Evolutionary conservation across 2,113 vertebrate genomes (phyloP), one percentile per base, ranked within the genome.

Genomic region (Sclerurus mexicanus): DNA sequence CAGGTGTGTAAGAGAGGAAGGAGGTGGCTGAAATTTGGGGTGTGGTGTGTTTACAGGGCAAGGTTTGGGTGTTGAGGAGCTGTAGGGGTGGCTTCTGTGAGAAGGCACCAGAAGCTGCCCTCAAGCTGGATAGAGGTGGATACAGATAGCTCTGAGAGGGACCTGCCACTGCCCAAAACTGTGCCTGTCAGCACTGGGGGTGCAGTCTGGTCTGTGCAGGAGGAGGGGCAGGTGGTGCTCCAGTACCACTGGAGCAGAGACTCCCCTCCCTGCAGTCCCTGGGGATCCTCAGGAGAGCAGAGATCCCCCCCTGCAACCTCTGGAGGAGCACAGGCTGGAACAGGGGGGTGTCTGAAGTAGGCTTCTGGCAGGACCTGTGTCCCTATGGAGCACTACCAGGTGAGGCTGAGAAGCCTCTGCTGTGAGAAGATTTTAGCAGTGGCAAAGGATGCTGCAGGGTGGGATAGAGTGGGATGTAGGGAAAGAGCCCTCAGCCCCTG

Each of bases 141-240:
- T 31, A 13, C 4, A 55, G 24, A 23, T 22, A 15, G 14, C 23
- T 62, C 47, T 47, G 50, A 14, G 17, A 27, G 22, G 22, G 39
- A 23, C 12, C 31, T 59, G 21, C 17, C 2, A 2, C n/a, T 37
- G 37, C 10, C 11, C 42, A 15, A 24, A 37, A 49, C 31, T 56
- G 35, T 9, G 6, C 22, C 40, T 12, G 14, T 6, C 10, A 7
- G 4, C 2, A 0, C 2, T 8, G 13, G 21, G 25, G 16, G 15
- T 46, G 19, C 10, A 60, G 30, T 28, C 12, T 33, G 44, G 44
- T 1, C 1, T 49, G 47, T 23, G 47, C 28, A 11, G 47, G 47
- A 49, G 47, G 47, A 49, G 47, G 47, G 5, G 49, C 3, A 60
- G 63, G n/a, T n/a, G n/a, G n/a, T 12, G 6, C 14, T 56, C 22